Base-by-base conservation (phyloP, 53 echinoderm and acorn worm species). In the Glandiceps talaboti region DNA sequence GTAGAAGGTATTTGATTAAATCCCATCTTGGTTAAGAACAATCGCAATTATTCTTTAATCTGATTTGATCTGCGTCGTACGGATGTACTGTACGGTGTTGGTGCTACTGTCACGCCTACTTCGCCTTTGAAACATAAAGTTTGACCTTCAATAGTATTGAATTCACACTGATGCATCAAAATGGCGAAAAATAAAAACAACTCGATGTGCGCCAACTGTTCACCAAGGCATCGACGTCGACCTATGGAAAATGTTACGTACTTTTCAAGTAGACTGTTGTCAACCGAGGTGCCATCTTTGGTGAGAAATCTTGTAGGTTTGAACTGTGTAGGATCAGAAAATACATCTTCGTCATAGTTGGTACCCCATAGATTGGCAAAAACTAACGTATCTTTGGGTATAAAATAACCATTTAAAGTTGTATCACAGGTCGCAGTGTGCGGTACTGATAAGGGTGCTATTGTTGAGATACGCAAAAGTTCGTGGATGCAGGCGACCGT, bases 101-200 rank as follows among this genome's bases (percentile, higher is more conserved):
- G n/a, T n/a, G n/a, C n/a, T n/a, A n/a, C n/a, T n/a, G n/a, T n/a
- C n/a, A n/a, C n/a, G n/a, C n/a, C n/a, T n/a, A n/a, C n/a, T n/a
- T n/a, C n/a, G n/a, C n/a, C n/a, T n/a, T n/a, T n/a, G n/a, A n/a
- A n/a, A n/a, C n/a, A n/a, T n/a, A n/a, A n/a, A n/a, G n/a, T n/a
- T n/a, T n/a, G n/a, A n/a, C 83, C 88, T 32, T 90, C 87, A 1
- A 83, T 76, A 73, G 87, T 79, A 73, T 86, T 83, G 79, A 96
- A 75, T 64, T 79, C 73, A 72, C 93, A 89, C 74, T 86, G 88
- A 78, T 93, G 97, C n/a, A 96, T 80, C 73, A 96, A 75, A 10
- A 84, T 86, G 27, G 97, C 77, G 64, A 96, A 85, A 85, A 92
- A 96, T n/a, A 96, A 74, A 77, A 96, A 96, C 29, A 93, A 75